Conservation (phyloP, 2,888 invertebrate species). For the Acanthopleura granulata region DNA sequence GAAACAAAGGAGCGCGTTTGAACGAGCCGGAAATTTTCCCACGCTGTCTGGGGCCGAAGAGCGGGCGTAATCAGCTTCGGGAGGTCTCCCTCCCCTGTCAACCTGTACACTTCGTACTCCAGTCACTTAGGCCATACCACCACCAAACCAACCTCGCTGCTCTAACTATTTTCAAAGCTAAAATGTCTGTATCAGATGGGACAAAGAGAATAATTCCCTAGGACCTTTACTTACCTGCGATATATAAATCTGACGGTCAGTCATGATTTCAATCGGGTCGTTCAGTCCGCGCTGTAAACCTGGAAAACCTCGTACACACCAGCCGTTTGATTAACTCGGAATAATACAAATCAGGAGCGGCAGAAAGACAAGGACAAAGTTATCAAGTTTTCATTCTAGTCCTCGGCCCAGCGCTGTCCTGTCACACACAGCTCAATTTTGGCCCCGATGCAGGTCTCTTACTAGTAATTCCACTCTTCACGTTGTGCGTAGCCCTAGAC, state of each 20-base stretch:
- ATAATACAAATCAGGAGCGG: neutral
- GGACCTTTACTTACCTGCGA: slow-evolving; percentile 43
- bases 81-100: too few relatives aligned
- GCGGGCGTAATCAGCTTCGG: too few relatives aligned
- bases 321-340: neutral
- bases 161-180: too few relatives aligned
- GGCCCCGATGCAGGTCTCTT: neutral
- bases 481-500: neutral
- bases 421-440: neutral
- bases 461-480: slow-evolving; percentile 14
- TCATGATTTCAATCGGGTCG: slow-evolving; percentile 36
- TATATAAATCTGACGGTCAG: slow-evolving; percentile 51
- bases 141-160: too few relatives aligned
- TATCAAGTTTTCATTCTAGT: neutral
- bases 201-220: neutral
- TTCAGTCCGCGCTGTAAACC: neutral
- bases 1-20: slow-evolving; percentile 10
- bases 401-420: neutral
- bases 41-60: slow-evolving; percentile 27
- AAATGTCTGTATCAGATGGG: neutral
- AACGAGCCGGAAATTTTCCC: slow-evolving; percentile 31
- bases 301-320: neutral
- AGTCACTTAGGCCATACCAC: too few relatives aligned
- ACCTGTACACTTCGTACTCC: too few relatives aligned
- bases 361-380: neutral